These are phyloP conservation scores for Urocynchramus pylzowi DNA, from an alignment of 2,113 vertebrate genomes.

Conservation along the genomic window DNA sequence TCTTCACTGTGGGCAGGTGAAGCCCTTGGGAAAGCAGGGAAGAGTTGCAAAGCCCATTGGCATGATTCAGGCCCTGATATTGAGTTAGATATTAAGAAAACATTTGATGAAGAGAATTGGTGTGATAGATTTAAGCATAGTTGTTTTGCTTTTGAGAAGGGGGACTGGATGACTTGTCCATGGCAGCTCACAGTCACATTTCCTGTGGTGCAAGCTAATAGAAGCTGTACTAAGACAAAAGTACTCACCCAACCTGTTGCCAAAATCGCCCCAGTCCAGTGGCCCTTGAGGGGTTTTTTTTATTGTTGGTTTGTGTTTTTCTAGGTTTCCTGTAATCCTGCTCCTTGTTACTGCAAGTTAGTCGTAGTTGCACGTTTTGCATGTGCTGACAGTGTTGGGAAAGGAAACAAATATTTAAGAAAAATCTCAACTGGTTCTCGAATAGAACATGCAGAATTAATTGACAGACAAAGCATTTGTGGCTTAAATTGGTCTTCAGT, in stretches of 20 bases:
- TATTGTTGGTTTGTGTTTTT: background rate
- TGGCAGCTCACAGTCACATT: background rate
- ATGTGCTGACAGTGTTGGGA: background rate
- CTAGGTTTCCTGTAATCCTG: background rate
- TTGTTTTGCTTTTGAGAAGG: background rate
- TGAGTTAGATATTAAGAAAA: background rate
- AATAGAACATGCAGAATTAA: background rate
- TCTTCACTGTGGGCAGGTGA: background rate
- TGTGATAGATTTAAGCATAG: background rate
- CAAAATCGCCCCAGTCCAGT: background rate
- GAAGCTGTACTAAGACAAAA: background rate
- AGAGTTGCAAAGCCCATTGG: background rate
- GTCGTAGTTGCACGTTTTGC: background rate
- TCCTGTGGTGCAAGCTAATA: background rate
- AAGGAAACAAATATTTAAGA: background rate
- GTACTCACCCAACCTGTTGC: background rate
- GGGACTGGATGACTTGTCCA: background rate
- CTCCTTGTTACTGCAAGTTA: background rate
- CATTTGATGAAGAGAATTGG: background rate
- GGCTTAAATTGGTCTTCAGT: background rate
- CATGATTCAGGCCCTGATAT: background rate
- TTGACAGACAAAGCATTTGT: background rate
- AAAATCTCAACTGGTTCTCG: background rate
- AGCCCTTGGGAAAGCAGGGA: background rate
- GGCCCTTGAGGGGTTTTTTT: accelerated